These are phyloP conservation scores for Macrophya annulata DNA, from an alignment of 2,888 invertebrate species.

Conservation along the genomic window DNA sequence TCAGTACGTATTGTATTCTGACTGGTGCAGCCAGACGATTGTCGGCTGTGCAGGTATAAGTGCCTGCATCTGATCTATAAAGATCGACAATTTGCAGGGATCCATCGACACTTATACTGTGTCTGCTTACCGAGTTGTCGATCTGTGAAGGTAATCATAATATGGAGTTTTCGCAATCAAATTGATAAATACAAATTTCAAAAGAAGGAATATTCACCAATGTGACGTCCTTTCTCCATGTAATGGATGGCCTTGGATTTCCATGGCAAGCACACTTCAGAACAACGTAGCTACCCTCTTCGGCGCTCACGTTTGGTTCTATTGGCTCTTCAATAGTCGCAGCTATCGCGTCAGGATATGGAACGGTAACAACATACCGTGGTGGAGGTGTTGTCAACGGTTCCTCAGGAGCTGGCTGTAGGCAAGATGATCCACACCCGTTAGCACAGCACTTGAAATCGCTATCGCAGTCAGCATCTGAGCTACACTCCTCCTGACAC, in stretches of 20 bases:
- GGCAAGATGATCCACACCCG: constrained; percentile 89
- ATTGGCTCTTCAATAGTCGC: constrained; percentile 76
- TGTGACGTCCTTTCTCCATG: constrained; percentile 88
- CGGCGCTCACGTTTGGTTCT: constrained; percentile 84
- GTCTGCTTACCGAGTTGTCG: constrained; percentile 87
- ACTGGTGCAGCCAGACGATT: constrained; percentile 88
- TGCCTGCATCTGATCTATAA: constrained; percentile 90
- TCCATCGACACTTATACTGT: constrained; percentile 87
- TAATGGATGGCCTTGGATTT: constrained; percentile 88
- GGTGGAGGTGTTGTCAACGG: constrained; percentile 73
- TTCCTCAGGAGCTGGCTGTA: constrained; percentile 81
- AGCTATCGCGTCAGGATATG: constrained; percentile 65
- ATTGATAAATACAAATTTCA: not conserved
- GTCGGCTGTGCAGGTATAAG: constrained; percentile 92
- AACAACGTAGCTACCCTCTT: constrained; percentile 88
- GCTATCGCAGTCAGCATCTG: constrained; percentile 91
- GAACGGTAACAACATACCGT: constrained; percentile 68
- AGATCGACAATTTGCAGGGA: constrained; percentile 92
- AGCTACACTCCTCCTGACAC: constrained; percentile 88
- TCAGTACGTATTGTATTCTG: constrained; percentile 86
- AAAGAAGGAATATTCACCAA: constrained; percentile 80
- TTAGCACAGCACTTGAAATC: constrained; percentile 91
- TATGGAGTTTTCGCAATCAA: not conserved
- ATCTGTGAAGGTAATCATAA: constrained; percentile 81
- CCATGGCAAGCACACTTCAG: constrained; percentile 89